phyloP scores from a whole-genome alignment of 2,113 vertebrate genomes.

The Theristicus caerulescens region DNA sequence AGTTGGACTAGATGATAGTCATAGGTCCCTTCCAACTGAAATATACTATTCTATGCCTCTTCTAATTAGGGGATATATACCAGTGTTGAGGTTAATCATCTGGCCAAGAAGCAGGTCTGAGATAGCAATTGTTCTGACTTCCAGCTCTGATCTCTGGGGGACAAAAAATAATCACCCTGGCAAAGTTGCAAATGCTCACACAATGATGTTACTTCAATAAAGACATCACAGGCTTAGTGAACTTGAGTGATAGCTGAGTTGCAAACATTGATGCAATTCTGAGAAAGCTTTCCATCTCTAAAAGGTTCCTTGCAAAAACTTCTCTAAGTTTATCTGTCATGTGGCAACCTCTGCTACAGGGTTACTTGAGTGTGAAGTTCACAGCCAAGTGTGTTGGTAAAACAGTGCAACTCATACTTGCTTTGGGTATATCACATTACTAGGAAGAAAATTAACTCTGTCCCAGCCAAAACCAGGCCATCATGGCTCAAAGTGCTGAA shows the following conservation, averaged over 20 bases:
- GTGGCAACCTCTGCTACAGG: neutral
- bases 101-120: neutral
- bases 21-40: neutral
- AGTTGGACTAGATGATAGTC: neutral
- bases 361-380: neutral
- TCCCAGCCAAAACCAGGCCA: too few relatives aligned
- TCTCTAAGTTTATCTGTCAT: neutral
- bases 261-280: neutral
- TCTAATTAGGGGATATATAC: neutral
- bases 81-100: neutral
- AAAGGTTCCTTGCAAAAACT: neutral
- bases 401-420: neutral
- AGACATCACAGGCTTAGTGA: neutral
- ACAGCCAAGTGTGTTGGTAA: neutral
- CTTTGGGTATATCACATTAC: neutral
- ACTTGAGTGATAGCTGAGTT: too few relatives aligned
- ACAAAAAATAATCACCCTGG: neutral
- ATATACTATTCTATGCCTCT: neutral
- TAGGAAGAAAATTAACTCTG: too few relatives aligned
- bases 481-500: neutral
- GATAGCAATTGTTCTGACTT: neutral
- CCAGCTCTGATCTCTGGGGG: neutral
- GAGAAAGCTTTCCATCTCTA: neutral
- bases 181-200: neutral
- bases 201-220: neutral